Conservation (phyloP, 2,113 vertebrate species). For the Etheostoma spectabile region DNA sequence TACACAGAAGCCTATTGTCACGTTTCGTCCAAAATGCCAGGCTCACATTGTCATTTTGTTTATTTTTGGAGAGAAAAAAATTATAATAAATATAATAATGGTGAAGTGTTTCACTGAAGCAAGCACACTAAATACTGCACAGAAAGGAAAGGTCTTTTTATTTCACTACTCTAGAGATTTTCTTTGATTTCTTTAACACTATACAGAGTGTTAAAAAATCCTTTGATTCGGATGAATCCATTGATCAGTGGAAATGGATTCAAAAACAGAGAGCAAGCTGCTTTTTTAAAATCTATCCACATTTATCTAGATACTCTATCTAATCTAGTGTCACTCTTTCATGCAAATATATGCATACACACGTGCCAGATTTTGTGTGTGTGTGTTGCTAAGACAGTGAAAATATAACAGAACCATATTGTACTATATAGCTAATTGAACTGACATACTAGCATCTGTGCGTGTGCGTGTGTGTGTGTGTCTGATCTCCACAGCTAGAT, state of each 20-base stretch:
- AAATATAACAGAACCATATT: not conserved
- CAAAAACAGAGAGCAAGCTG: not conserved
- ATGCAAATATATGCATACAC: not conserved
- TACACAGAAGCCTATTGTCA: not conserved
- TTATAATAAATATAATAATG: not conserved
- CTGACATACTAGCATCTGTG: constrained; percentile 13
- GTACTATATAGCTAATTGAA: not conserved
- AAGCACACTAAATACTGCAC: not conserved
- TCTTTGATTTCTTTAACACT: not conserved
- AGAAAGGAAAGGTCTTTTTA: constrained; percentile 6
- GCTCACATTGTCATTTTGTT: not conserved
- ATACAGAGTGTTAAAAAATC: not conserved
- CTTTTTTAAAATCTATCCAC: not conserved
- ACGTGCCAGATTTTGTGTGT: not conserved
- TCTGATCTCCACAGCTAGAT: constrained; percentile 17
- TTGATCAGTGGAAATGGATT: not conserved
- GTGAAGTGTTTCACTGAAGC: not conserved
- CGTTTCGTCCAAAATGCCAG: not conserved
- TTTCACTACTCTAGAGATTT: not conserved
- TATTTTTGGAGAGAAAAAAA: not conserved
- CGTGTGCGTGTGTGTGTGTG: not conserved
- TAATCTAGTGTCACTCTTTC: not conserved
- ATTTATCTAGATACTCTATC: not conserved
- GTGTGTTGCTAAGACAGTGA: not conserved
- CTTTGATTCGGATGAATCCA: not conserved